phyloP scores from a whole-genome alignment of 2,797 vertebrate species.

The Syngnathus rostellatus region DNA sequence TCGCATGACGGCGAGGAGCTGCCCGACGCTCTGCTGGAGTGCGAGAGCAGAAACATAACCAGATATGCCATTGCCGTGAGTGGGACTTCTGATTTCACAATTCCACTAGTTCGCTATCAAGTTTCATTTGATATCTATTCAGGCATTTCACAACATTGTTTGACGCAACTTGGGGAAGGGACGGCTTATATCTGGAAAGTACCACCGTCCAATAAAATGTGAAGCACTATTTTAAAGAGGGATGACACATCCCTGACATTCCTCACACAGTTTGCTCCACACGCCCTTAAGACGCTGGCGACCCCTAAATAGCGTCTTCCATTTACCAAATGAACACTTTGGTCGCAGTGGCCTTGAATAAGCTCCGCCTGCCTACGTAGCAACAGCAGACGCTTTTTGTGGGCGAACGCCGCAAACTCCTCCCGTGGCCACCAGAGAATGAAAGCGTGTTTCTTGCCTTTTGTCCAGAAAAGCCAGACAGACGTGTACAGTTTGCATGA shows the following conservation, averaged over 20 bases:
- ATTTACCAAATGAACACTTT: conserved; percentile 46
- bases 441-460: conserved; percentile 10
- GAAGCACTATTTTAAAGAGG: too few relatives aligned
- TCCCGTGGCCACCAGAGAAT: conserved; percentile 46
- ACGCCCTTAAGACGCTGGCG: conserved; percentile 16
- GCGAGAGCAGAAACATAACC: conserved; percentile 78
- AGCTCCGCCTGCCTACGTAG: conserved; percentile 27
- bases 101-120: too few relatives aligned
- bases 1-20: conserved; percentile 93
- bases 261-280: conserved; percentile 10
- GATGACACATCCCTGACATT: conserved; percentile 25
- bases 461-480: conserved; percentile 19
- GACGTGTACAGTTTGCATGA: neutral
- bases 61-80: conserved; percentile 93
- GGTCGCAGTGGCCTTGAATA: conserved; percentile 23
- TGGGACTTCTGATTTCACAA: conserved; percentile 5
- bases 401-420: conserved; percentile 31
- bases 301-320: conserved; percentile 42
- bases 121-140: too few relatives aligned
- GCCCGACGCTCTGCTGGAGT: conserved; percentile 71
- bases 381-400: conserved; percentile 9
- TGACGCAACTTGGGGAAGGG: too few relatives aligned
- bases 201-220: too few relatives aligned
- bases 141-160: too few relatives aligned
- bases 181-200: too few relatives aligned